A percentile compares a stretch with the other conserved stretches of the same genome.
Conservation (phyloP, 2,797 vertebrate species). For the Glossophaga mutica region DNA sequence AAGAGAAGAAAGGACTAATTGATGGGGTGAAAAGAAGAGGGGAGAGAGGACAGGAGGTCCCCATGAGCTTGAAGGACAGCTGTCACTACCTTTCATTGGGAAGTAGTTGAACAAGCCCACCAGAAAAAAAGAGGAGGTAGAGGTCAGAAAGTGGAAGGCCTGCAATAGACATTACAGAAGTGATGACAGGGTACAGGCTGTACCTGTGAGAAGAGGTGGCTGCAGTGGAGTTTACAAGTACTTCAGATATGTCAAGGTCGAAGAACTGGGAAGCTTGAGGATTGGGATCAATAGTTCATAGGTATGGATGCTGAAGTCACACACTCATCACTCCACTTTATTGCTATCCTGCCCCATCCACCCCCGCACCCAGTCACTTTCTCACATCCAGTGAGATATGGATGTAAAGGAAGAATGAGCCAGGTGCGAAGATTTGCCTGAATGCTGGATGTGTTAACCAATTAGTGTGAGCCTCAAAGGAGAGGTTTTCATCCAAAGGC, state of each 20-base stretch:
- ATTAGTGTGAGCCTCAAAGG: background rate
- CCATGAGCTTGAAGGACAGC: background rate
- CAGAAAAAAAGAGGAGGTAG: background rate
- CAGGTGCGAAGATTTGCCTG: background rate
- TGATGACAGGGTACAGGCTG: background rate
- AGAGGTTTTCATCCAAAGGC: background rate
- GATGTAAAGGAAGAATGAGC: background rate
- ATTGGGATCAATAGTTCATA: background rate
- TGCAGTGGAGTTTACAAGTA: background rate
- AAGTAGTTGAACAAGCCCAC: background rate
- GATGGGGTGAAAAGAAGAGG: background rate
- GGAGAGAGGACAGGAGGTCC: background rate
- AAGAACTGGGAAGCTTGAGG: background rate
- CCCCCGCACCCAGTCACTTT: background rate
- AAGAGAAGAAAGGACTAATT: background rate
- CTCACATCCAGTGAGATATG: background rate
- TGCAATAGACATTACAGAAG: background rate
- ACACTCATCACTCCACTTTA: background rate
- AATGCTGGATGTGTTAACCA: background rate
- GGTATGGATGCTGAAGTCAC: background rate
- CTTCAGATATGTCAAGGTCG: background rate
- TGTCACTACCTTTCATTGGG: background rate
- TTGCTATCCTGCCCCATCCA: background rate
- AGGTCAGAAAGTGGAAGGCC: background rate
- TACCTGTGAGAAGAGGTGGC: background rate